Evolutionary conservation across 2,888 invertebrate genomes (phyloP).

Genomic region (Tridacna gigas): DNA sequence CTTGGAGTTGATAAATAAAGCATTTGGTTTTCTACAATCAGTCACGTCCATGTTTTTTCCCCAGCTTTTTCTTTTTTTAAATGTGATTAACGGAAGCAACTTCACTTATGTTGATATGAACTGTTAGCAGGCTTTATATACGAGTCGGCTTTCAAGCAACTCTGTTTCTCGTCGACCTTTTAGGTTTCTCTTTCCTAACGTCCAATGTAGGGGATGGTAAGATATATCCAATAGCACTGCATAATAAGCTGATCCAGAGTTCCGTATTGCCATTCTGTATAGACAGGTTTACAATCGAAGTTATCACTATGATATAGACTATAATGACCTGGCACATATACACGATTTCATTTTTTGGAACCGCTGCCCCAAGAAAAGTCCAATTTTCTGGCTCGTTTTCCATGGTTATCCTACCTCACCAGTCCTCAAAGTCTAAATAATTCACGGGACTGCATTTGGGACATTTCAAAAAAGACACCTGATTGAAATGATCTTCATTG

Average conservation of each 20-base stretch:
- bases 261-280: slow-evolving; percentile 31
- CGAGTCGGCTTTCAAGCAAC: too few relatives aligned
- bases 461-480: slow-evolving; percentile 4
- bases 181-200: neutral
- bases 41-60: slow-evolving; percentile 6
- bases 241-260: slow-evolving; percentile 37
- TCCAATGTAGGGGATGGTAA: slow-evolving; percentile 26
- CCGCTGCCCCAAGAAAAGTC: slow-evolving; percentile 36
- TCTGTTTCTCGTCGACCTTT: neutral
- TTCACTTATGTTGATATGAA: neutral
- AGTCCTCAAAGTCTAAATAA: slow-evolving; percentile 9
- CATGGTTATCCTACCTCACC: neutral
- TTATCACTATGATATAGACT: slow-evolving; percentile 40
- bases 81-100: neutral
- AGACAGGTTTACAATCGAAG: slow-evolving; percentile 44
- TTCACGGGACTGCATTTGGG: neutral
- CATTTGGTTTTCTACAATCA: neutral
- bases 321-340: slow-evolving; percentile 51
- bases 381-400: slow-evolving; percentile 28
- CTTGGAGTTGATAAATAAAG: neutral
- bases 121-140: too few relatives aligned
- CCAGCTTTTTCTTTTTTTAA: too few relatives aligned
- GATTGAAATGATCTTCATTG: too few relatives aligned
- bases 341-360: slow-evolving; percentile 50
- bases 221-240: slow-evolving; percentile 34